These are phyloP conservation scores for Argyrosomus japonicus DNA, from an alignment of 2,113 vertebrate genomes.

Conservation along the genomic window DNA sequence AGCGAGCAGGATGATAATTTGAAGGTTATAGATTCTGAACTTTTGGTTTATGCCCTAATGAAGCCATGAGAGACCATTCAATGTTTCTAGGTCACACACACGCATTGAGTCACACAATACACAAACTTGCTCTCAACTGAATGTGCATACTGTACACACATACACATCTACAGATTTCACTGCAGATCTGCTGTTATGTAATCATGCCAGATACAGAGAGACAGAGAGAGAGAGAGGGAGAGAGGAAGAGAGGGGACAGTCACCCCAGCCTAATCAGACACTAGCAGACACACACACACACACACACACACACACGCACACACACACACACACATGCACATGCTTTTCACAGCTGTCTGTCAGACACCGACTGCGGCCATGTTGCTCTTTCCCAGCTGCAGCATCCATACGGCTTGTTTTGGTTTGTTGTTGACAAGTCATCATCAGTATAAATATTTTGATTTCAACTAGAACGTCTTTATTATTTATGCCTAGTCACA, in stretches of 20 bases:
- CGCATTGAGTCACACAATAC: conserved; percentile 28
- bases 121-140: conserved; percentile 18
- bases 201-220: conserved; percentile 44
- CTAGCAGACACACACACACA: conserved; percentile 37
- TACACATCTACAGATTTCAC: conserved; percentile 20
- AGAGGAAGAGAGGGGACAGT: conserved; percentile 12
- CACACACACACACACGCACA: conserved; percentile 27
- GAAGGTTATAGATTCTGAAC: conserved; percentile 59
- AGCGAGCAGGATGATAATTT: conserved; percentile 44
- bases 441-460: conserved; percentile 20
- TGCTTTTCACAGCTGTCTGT: conserved; percentile 58
- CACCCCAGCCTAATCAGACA: conserved; percentile 56
- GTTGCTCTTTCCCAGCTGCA: conserved; percentile 55
- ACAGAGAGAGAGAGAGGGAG: not conserved
- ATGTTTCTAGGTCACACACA: conserved; percentile 66
- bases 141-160: conserved; percentile 18
- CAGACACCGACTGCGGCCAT: conserved; percentile 37
- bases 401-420: conserved; percentile 42
- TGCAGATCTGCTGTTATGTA: conserved; percentile 62
- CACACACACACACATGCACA: conserved; percentile 28
- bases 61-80: conserved; percentile 68
- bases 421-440: conserved; percentile 15
- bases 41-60: conserved; percentile 62
- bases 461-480: conserved; percentile 11
- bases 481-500: conserved; percentile 16